Evolutionary conservation across 2,888 invertebrate species (phyloP).

Genomic region (Drosophila meridionalis): DNA sequence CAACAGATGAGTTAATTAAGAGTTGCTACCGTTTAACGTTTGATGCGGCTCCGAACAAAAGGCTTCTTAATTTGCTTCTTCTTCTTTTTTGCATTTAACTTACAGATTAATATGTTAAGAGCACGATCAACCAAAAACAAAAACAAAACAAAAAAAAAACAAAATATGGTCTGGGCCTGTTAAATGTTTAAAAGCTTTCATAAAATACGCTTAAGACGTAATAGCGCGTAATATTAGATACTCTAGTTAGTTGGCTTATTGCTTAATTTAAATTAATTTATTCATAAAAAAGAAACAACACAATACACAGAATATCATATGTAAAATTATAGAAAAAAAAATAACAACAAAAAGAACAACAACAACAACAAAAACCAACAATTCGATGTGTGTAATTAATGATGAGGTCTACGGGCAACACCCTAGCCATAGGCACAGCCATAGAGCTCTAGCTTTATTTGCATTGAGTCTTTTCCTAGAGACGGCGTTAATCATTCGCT

Average conservation of each 20-base stretch:
- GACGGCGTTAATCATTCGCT: conserved; percentile 69
- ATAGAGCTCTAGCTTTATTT: conserved; percentile 46
- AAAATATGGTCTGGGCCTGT: conserved; percentile 29
- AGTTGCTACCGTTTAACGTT: conserved; percentile 63
- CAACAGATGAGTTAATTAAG: conserved; percentile 53
- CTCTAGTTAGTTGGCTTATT: conserved; percentile 78
- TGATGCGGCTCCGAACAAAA: conserved; percentile 65
- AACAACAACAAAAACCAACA: conserved; percentile 19
- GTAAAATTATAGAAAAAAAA: conserved; percentile 65
- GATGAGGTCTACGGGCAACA: conserved; percentile 16
- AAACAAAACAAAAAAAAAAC: no score
- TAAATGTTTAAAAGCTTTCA: conserved; percentile 47
- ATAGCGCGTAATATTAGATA: conserved; percentile 68
- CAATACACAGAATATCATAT: conserved; percentile 52
- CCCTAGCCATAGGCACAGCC: conserved; percentile 16
- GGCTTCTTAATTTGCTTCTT: conserved; percentile 57
- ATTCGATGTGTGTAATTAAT: conserved; percentile 54
- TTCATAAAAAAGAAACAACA: conserved; percentile 62
- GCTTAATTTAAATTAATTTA: conserved; percentile 81
- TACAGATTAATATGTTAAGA: conserved; percentile 67
- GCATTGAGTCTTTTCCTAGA: conserved; percentile 56
- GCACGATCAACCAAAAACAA: conserved; percentile 20
- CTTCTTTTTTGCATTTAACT: conserved; percentile 55
- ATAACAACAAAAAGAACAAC: conserved; percentile 37
- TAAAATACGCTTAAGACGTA: conserved; percentile 76